Evolutionary conservation across 2,888 invertebrate species (phyloP), one percentile per base, ranked within the genome.

Genomic region (Diplazon laetatorius): DNA sequence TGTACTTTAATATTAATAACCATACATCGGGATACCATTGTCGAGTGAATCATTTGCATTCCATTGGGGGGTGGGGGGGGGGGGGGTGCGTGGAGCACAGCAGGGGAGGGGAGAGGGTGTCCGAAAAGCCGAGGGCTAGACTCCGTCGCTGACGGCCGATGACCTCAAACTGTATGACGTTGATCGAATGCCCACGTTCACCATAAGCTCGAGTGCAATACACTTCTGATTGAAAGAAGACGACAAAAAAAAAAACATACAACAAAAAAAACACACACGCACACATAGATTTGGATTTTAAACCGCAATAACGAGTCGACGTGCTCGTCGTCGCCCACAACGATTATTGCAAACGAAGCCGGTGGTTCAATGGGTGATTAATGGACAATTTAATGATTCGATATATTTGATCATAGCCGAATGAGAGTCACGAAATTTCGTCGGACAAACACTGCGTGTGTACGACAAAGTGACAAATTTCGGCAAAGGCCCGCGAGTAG

Each of bases 1-100:
- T 85, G 84, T 84, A 82, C 83, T 86, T 88, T 89, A 85, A 85
- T 83, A 87, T 86, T 87, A 88, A 89, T 87, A 88, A 89, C 89
- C 87, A 86, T 37, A 30, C 84, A 86, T 86, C 84, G 80, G 74
- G 62, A 52, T 35, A 66, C 62, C 65, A 70, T 60, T 50, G 39
- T 66, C 55, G 18, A 57, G 50, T 48, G n/a, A 57, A 57, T 16
- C 35, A 76, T 76, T 44, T 50, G 37, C 73, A 55, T 44, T 72
- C 35, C 63, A 42, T 14, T n/a, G 25, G 25, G 30, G 10, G 42
- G 42, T 42, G 37, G 37, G 37, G 12, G n/a, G n/a, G n/a, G n/a
- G n/a, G n/a, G n/a, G n/a, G n/a, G n/a, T n/a, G n/a, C n/a, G n/a
- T n/a, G n/a, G n/a, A n/a, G n/a, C n/a, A n/a, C n/a, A n/a, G n/a